Base-by-base conservation (phyloP, 1,140 invertebrate genomes). In the Leptinotarsa defecta region DNA sequence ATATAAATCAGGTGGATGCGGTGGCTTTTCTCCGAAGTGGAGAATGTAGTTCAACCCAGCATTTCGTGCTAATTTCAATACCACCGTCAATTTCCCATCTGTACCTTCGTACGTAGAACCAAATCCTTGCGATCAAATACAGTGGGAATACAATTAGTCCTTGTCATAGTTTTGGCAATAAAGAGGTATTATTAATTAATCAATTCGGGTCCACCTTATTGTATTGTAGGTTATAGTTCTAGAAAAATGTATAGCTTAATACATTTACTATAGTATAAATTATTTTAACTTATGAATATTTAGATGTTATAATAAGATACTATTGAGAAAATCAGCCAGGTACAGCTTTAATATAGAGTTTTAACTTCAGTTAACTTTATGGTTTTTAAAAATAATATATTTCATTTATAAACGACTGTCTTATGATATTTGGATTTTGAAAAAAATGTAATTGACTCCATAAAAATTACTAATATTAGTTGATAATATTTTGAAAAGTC, bases 311-410 rank as follows among this genome's bases (percentile, higher is more conserved):
- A 22, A 65, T 65, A 17, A 24, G 11, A 65, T 19, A 62, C 61
- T 62, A 43, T 20, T 67, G 64, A 67, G 27, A 13, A 67, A 27
- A 70, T 65, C 67, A 74, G 76, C 76, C 68, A 77, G 76, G 76
- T 77, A 72, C 65, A 77, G 76, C 76, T 77, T 77, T 77, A 77
- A 76, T 71, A 74, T 74, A 61, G 74, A 48, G 63, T 57, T 57
- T 57, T 8, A 57, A 57, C n/a, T 57, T 19, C 52, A 57, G 52
- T 57, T 57, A 57, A n/a, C 52, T 17, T 57, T 4, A 43, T 43
- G 34, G 11, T 57, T 57, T 57, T 15, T n/a, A 15, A 8, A 19
- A 64, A 73, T 22, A 43, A n/a, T 11, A 65, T 49, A 48, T 72
- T 57, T 19, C 13, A 67, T 72, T 75, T 64, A 17, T 13, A 3